Conservation (phyloP, 2,888 invertebrate species). For the Myopa testacea region DNA sequence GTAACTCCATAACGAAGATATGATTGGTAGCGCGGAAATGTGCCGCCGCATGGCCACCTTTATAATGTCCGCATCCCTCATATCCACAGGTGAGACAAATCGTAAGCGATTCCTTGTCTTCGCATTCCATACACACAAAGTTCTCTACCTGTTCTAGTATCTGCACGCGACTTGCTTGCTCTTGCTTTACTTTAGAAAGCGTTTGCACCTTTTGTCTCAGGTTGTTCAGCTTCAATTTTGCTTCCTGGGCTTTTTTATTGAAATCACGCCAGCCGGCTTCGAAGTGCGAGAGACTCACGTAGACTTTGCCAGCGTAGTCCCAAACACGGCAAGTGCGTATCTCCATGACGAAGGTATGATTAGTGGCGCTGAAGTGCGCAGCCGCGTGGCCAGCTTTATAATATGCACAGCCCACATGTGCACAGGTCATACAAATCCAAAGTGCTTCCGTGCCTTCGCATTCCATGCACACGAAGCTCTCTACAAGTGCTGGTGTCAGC, state of each 20-base stretch:
- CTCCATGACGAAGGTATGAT: constrained; percentile 97
- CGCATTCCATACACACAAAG: constrained; percentile 74
- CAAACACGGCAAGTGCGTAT: constrained; percentile 96
- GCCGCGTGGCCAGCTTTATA: constrained; percentile 93
- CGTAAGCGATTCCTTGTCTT: constrained; percentile 87
- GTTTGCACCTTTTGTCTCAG: no score
- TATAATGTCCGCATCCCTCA: constrained; percentile 95
- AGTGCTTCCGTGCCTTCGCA: constrained; percentile 79
- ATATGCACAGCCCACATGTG: constrained; percentile 97
- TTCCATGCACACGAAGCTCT: constrained; percentile 73
- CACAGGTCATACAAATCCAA: constrained; percentile 99
- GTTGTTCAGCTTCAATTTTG: no score
- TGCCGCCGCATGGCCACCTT: constrained; percentile 92
- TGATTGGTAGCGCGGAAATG: constrained; percentile 97
- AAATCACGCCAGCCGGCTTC: no score
- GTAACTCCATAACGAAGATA: constrained; percentile 96
- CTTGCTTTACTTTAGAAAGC: no score
- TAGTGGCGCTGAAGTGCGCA: constrained; percentile 93
- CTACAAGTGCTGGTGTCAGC: constrained; percentile 72
- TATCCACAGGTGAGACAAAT: constrained; percentile 99
- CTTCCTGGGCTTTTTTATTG: no score
- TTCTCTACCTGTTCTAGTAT: constrained; percentile 72
- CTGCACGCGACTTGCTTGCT: constrained; percentile 71
- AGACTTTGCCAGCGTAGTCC: constrained; percentile 92
- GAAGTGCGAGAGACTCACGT: no score